Evolutionary conservation across 35 echinoderm and acorn worm species (phyloP).

Genomic region (Hemicentrotus pulcherrimus): DNA sequence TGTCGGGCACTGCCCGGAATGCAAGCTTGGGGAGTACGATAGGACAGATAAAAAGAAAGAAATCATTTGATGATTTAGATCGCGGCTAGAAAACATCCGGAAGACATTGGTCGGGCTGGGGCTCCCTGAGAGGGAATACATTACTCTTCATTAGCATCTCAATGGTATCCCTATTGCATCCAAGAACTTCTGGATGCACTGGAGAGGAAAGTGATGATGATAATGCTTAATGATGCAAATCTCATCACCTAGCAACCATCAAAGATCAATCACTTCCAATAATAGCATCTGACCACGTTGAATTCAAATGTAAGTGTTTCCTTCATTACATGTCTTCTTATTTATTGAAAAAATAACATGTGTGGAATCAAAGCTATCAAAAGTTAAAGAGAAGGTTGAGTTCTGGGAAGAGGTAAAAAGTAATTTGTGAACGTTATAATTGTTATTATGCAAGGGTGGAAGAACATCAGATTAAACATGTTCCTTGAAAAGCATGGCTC

Average conservation of each 20-base stretch:
- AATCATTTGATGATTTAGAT: neutral
- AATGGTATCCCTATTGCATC: neutral
- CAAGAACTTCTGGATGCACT: neutral
- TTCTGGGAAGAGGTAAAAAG: too few relatives aligned
- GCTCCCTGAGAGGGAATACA: neutral
- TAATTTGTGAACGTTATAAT: too few relatives aligned
- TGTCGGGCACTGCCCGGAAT: neutral
- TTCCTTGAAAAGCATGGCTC: too few relatives aligned
- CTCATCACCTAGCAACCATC: neutral
- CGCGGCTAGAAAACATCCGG: neutral
- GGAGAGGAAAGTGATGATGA: neutral
- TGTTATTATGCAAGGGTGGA: too few relatives aligned
- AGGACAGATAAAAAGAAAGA: neutral
- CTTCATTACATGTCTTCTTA: too few relatives aligned
- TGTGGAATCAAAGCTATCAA: too few relatives aligned
- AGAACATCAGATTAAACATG: too few relatives aligned
- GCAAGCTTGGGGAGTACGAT: neutral
- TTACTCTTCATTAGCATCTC: conserved; percentile 3
- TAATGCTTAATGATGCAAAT: neutral
- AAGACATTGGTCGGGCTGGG: neutral
- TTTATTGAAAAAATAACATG: too few relatives aligned
- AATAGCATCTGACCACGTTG: neutral
- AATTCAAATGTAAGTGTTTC: neutral
- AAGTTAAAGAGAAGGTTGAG: too few relatives aligned
- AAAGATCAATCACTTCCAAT: neutral